Evolutionary conservation across 2,797 vertebrate genomes (phyloP).

Genomic region (Gallinago stenura): DNA sequence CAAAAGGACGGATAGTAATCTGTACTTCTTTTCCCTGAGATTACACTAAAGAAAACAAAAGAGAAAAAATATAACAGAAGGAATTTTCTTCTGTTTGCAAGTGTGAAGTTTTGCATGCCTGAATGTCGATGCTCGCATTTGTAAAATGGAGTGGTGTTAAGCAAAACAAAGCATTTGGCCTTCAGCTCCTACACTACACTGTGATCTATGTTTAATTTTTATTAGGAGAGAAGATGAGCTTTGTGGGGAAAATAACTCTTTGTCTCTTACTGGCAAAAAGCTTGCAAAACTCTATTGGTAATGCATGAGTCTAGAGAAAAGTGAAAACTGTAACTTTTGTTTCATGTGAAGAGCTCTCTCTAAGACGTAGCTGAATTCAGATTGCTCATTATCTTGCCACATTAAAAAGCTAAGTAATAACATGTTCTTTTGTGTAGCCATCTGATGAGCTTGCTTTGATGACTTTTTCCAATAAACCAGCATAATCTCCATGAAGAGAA

Average conservation of each 20-base stretch:
- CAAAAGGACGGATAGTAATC: neutral
- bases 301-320: neutral
- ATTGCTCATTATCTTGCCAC: conserved; percentile 49
- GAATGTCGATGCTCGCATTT: neutral
- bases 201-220: neutral
- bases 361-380: conserved; percentile 8
- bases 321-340: neutral
- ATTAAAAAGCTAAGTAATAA: conserved; percentile 53
- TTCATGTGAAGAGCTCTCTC: neutral
- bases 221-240: neutral
- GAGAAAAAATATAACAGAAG: neutral
- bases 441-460: conserved; percentile 33
- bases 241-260: neutral
- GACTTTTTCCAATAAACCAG: conserved; percentile 23
- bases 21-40: neutral
- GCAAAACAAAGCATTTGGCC: neutral
- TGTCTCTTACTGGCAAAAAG: neutral
- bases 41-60: neutral
- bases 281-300: neutral
- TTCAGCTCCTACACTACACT: neutral
- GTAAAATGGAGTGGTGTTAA: neutral
- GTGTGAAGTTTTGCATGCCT: neutral
- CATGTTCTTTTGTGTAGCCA: conserved; percentile 43
- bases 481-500: neutral
- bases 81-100: neutral